A percentile compares a stretch with the other conserved stretches of the same genome.
phyloP scores from a whole-genome alignment of 2,113 vertebrate genomes.

The Haemorhous mexicanus region DNA sequence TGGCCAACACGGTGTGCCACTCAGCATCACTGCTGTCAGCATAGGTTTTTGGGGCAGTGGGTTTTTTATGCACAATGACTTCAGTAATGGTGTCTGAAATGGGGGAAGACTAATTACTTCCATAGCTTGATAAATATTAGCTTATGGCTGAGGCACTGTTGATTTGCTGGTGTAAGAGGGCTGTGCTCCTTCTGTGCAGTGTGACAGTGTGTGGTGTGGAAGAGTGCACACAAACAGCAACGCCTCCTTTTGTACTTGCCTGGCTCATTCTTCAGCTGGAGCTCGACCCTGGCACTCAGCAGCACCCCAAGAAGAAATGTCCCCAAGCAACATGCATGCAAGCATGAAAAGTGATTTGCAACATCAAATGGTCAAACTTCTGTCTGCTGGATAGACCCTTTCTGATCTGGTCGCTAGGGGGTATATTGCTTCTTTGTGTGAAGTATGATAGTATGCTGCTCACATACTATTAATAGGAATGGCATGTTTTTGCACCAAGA shows the following conservation, averaged over 20 bases:
- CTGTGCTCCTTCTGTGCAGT: not conserved
- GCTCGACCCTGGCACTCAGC: not conserved
- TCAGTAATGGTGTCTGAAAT: not conserved
- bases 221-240: not conserved
- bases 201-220: not conserved
- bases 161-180: not conserved
- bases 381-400: not conserved
- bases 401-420: not conserved
- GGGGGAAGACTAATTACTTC: not conserved
- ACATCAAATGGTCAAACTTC: not conserved
- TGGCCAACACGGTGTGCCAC: fast-evolving
- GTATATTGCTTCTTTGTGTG: not conserved
- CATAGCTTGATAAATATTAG: not conserved
- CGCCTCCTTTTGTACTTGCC: not conserved
- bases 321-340: not conserved
- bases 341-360: conserved; percentile 10
- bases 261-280: not conserved
- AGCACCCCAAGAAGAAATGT: conserved; percentile 27
- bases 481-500: not conserved
- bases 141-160: not conserved
- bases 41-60: not conserved
- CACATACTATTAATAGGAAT: not conserved
- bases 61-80: not conserved
- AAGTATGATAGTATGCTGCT: not conserved
- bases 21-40: not conserved